Evolutionary conservation across 2,113 vertebrate species (phyloP).

Genomic region (Poecilia latipinna): DNA sequence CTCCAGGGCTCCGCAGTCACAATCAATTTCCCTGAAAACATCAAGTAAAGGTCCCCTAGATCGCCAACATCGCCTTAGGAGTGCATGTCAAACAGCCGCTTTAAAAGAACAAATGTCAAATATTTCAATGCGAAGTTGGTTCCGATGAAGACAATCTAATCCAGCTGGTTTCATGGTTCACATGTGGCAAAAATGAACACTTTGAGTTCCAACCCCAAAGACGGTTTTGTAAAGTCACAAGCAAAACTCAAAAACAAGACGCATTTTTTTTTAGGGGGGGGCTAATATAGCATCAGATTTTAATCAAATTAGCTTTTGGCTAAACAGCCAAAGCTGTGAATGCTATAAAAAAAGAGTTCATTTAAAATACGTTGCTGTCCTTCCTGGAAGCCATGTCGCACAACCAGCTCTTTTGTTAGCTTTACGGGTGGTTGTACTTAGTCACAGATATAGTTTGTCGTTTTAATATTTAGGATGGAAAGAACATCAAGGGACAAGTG

Average conservation of each 20-base stretch:
- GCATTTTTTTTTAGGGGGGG: too few relatives aligned
- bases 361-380: background rate
- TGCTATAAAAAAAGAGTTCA: background rate
- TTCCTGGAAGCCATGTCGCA: background rate
- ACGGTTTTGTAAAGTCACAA: too few relatives aligned
- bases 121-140: background rate
- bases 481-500: background rate
- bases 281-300: background rate
- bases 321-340: background rate
- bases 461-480: background rate
- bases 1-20: slow-evolving; percentile 41
- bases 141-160: background rate
- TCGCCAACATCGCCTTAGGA: slow-evolving; percentile 25
- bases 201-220: too few relatives aligned
- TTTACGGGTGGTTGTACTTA: background rate
- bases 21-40: slow-evolving; percentile 53
- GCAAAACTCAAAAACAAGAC: too few relatives aligned
- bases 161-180: background rate
- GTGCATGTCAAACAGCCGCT: slow-evolving; percentile 18
- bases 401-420: background rate
- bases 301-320: background rate
- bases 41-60: slow-evolving; percentile 20
- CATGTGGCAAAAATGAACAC: too few relatives aligned
- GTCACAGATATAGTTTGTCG: background rate
- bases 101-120: slow-evolving; percentile 3